A percentile compares a stretch with the other conserved stretches of the same genome.
These are phyloP conservation scores for Holothuria leucospilota DNA, from an alignment of 53 echinoderm and acorn worm genomes.

Conservation along the genomic window DNA sequence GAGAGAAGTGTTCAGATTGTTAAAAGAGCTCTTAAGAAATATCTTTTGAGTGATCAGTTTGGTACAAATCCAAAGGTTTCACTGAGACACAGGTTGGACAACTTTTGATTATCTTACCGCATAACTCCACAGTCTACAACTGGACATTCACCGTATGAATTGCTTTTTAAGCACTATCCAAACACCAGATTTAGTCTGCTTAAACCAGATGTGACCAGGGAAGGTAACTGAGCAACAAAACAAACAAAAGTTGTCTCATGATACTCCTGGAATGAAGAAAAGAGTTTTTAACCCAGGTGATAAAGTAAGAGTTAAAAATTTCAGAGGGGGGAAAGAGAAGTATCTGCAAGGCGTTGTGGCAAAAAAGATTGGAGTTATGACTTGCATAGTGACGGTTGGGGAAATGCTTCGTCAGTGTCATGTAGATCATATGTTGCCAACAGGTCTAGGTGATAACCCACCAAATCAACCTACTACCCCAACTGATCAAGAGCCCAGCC, in stretches of 20 bases:
- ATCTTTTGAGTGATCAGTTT: conserved; percentile 44
- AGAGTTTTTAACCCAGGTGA: neutral
- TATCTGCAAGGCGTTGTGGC: conserved; percentile 2
- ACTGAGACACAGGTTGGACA: conserved; percentile 48
- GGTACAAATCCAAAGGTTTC: neutral
- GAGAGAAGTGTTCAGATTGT: conserved; percentile 59
- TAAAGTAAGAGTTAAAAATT: conserved; percentile 12
- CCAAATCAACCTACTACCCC: neutral
- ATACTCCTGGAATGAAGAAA: neutral
- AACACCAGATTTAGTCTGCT: conserved; percentile 45
- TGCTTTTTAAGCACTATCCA: conserved; percentile 51
- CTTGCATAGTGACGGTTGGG: conserved; percentile 4
- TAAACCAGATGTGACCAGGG: neutral
- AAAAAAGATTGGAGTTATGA: conserved; percentile 17
- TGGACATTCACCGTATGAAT: conserved; percentile 42
- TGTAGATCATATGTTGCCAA: neutral
- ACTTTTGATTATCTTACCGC: conserved; percentile 49
- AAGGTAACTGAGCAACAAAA: conserved; percentile 1
- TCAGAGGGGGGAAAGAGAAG: conserved; percentile 14
- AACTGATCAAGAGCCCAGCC: neutral
- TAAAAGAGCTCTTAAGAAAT: conserved; percentile 62
- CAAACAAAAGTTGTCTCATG: conserved; percentile 9
- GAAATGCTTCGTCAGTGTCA: neutral
- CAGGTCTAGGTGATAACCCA: neutral
- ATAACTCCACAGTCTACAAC: conserved; percentile 58